These are phyloP conservation scores for Eptatretus atami DNA, from an alignment of 2,797 vertebrate species.

Conservation along the genomic window DNA sequence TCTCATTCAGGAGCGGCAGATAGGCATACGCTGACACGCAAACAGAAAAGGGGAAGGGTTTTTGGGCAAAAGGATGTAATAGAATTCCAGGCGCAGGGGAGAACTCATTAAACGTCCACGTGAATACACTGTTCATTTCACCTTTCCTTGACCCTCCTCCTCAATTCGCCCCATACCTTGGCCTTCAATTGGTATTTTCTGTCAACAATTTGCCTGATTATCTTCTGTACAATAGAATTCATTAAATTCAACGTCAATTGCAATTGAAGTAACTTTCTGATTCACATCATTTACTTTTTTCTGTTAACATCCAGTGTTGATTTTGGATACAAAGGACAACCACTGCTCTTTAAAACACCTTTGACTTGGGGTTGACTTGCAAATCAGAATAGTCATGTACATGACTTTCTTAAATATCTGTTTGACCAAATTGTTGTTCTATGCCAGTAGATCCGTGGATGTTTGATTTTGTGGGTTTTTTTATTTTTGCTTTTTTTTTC, in stretches of 20 bases:
- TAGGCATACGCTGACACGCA: slow-evolving; percentile 39
- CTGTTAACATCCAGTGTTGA: slow-evolving; percentile 24
- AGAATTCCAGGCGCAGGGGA: slow-evolving; percentile 31
- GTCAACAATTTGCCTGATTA: too few species aligned
- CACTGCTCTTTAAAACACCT: slow-evolving; percentile 39
- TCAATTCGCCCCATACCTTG: slow-evolving; percentile 54
- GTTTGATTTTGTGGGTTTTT: too few species aligned
- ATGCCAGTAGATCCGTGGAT: too few species aligned
- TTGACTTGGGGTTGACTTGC: slow-evolving; percentile 75
- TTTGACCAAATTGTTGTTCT: too few species aligned
- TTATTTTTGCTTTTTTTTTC: too few species aligned
- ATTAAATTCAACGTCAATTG: too few species aligned
- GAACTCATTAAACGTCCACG: slow-evolving; percentile 48
- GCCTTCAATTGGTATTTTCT: slow-evolving; percentile 29
- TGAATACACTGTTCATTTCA: slow-evolving; percentile 67
- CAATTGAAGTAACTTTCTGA: too few species aligned
- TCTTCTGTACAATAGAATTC: too few species aligned
- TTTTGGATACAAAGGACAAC: slow-evolving; percentile 31
- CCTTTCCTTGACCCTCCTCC: slow-evolving; percentile 56
- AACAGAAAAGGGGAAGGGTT: slow-evolving; percentile 37
- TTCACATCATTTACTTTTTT: not conserved
- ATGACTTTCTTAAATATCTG: too few species aligned
- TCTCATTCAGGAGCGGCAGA: slow-evolving; percentile 41
- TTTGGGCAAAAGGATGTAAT: slow-evolving; percentile 22
- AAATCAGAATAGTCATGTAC: slow-evolving; percentile 27